Conservation (phyloP, 2,113 vertebrate genomes). For the Notechis scutatus region DNA sequence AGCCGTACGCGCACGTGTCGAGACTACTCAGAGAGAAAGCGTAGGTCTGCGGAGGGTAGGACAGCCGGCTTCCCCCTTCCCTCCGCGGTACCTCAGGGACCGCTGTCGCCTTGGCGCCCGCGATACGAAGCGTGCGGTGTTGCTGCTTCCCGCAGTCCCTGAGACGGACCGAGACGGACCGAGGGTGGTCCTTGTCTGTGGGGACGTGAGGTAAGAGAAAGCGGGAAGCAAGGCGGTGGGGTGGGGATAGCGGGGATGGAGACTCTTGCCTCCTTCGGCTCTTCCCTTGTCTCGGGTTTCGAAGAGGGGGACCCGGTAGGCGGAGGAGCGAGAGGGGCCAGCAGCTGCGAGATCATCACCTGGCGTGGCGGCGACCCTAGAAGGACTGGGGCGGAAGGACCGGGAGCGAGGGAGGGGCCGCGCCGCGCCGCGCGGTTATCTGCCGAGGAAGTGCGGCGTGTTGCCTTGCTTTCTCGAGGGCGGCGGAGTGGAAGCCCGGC, state of each 20-base stretch:
- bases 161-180: too few relatives aligned
- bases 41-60: background rate
- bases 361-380: constrained; percentile 24
- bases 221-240: too few relatives aligned
- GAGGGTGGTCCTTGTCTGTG: background rate
- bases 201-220: background rate
- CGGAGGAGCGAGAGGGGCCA: background rate
- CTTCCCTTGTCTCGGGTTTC: background rate
- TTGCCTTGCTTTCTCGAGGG: constrained; percentile 15
- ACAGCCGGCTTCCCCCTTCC: background rate
- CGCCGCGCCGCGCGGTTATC: background rate
- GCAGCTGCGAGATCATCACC: constrained; percentile 34
- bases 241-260: background rate
- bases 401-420: constrained; percentile 1
- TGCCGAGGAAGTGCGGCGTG: constrained; percentile 6
- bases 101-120: background rate
- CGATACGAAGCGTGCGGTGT: background rate
- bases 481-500: background rate
- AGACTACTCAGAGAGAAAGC: background rate
- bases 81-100: background rate
- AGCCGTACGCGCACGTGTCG: background rate
- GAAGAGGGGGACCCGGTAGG: background rate
- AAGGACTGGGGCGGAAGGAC: background rate
- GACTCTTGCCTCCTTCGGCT: background rate
- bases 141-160: too few relatives aligned